These are phyloP conservation scores for Megalops cyprinoides DNA, from an alignment of 2,797 vertebrate species.

Conservation along the genomic window DNA sequence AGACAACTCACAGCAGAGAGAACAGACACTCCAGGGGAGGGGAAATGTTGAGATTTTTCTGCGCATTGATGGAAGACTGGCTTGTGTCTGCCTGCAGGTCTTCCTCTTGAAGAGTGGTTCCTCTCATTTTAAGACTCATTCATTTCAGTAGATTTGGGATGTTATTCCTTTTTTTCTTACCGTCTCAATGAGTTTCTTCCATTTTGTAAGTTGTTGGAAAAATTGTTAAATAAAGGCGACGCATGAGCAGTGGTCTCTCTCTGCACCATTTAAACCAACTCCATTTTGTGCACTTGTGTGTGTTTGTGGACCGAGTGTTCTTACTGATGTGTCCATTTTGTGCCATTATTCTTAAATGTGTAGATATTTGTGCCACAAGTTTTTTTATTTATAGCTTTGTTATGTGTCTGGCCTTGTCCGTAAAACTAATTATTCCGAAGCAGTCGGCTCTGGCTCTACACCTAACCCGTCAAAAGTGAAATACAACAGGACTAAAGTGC, in stretches of 20 bases:
- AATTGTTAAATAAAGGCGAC: constrained; percentile 30
- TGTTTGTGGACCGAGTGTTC: not conserved
- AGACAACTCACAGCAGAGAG: not conserved
- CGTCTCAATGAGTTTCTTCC: not conserved
- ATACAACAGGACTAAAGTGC: too few species aligned
- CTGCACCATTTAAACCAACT: constrained; percentile 23
- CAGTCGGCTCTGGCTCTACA: not conserved
- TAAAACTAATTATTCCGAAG: not conserved
- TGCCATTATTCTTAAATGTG: not conserved
- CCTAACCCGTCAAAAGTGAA: not conserved
- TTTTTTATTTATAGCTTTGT: not conserved
- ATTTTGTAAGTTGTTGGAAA: constrained; percentile 28
- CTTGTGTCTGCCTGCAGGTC: constrained; percentile 17
- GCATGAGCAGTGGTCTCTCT: constrained; percentile 21
- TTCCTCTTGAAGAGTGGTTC: constrained; percentile 8
- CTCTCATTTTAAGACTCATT: not conserved
- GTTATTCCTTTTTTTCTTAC: constrained; percentile 16
- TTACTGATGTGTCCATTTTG: not conserved
- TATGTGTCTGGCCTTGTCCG: not conserved
- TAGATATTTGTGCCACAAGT: not conserved
- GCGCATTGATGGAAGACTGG: not conserved
- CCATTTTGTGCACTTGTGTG: not conserved
- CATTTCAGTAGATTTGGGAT: constrained; percentile 9
- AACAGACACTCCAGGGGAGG: not conserved
- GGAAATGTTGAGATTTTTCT: not conserved